Base-by-base conservation (phyloP, 2,888 invertebrate species). In the Drosophila putrida region DNA sequence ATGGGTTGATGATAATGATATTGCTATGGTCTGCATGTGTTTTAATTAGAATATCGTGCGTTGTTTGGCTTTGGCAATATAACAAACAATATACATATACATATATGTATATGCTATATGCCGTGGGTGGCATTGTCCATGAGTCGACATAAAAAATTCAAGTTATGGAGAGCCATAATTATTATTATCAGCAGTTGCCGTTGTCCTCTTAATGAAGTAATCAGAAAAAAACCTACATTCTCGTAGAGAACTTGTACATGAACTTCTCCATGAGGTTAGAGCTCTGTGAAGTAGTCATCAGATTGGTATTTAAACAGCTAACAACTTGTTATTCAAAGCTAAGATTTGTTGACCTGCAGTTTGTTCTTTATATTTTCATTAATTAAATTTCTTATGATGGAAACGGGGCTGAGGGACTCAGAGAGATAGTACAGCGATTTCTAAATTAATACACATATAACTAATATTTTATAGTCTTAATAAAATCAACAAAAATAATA, bases 11-110 rank as follows among this genome's bases (percentile, higher is more conserved):
- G 15, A 67, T 67, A 36, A 62, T 71, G 66, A 49, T 43, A 67
- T 9, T 51, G 60, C 55, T 49, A 39, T 13, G 63, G 80, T 72
- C 80, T 63, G 78, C 68, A 73, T 85, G 71, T 77, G 86, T 85
- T 85, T 85, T 85, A 85, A 85, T 85, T 85, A 88, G 85, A 85
- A 85, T 85, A 88, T 85, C 88, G 83, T 88, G 81, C 69, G 83
- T 80, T 82, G 77, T 88, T 88, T 85, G 82, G 85, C 82, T 85
- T 85, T 81, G 83, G 81, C 78, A 86, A 80, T 78, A 83, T 80
- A 83, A 79, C 79, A 85, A 88, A 88, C 86, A 85, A 82, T 75
- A 50, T 72, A n/a, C n/a, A n/a, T n/a, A n/a, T n/a, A n/a, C n/a
- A n/a, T n/a, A n/a, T n/a, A n/a, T n/a, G n/a, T n/a, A 27, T 54